phyloP scores from a whole-genome alignment of 2,888 invertebrate genomes.

The Mesorhabditis belari region DNA sequence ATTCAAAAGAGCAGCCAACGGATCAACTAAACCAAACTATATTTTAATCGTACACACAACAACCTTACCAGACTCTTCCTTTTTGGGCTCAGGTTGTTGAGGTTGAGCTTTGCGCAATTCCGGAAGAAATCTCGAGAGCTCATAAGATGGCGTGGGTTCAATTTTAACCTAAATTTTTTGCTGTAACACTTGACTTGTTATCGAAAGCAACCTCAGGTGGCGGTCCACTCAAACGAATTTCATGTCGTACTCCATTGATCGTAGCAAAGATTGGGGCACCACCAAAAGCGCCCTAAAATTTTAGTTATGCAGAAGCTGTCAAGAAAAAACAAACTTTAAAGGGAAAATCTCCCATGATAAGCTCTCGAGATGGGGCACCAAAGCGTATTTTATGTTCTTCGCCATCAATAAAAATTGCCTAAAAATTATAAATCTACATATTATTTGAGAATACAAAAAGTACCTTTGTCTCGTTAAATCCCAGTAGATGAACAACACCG shows the following conservation, averaged over 20 bases:
- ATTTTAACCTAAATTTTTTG: conserved; percentile 62
- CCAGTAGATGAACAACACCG: conserved; percentile 32
- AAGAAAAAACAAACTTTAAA: conserved; percentile 76
- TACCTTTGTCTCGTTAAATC: conserved; percentile 41
- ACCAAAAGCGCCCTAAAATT: conserved; percentile 3
- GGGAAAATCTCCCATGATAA: conserved; percentile 79
- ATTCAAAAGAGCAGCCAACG: no score
- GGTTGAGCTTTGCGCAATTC: neutral
- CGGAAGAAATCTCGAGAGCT: conserved; percentile 59
- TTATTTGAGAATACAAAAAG: neutral
- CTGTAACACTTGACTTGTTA: neutral
- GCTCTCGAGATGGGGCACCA: conserved; percentile 83
- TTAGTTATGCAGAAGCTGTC: neutral
- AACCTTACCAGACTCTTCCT: conserved; percentile 2
- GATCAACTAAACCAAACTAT: no score
- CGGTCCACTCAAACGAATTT: conserved; percentile 78
- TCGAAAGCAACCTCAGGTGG: conserved; percentile 79
- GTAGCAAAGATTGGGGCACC: conserved; percentile 76
- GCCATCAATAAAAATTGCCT: conserved; percentile 53
- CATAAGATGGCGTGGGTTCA: conserved; percentile 69
- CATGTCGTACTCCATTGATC: conserved; percentile 70
- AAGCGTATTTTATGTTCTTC: conserved; percentile 67
- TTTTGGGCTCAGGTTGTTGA: conserved; percentile 3
- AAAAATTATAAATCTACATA: neutral
- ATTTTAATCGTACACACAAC: no score